Evolutionary conservation across 2,888 invertebrate species (phyloP), one percentile per base, ranked within the genome.

Genomic region (Pterobdella sp.): DNA sequence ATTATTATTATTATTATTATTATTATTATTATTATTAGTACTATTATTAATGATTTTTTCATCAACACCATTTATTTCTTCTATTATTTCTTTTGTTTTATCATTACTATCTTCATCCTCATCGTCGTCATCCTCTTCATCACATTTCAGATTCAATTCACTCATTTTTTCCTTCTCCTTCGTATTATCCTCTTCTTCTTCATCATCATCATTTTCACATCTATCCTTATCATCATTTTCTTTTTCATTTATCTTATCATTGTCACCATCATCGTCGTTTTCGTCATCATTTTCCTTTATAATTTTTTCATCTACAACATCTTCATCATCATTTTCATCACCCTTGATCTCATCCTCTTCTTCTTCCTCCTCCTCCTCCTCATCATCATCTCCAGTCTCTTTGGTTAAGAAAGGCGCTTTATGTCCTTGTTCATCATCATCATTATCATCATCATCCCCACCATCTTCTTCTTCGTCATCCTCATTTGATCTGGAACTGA

Each of bases 121-220:
- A 22, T 75, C 73, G 14, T 31, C 35, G 31, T 14, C 69, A 7
- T 56, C 63, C 37, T 74, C 70, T 34, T 75, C 72, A 29, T 75
- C 73, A n/a, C 73, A 74, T 31, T 72, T 64, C 35, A 72, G 72
- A 31, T 31, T 29, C 52, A n/a, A 4, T 35, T 34, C 29, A 3
- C 32, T 31, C 42, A 31, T 66, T 34, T 56, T 66, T 68, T 18
- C 71, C 71, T 31, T 31, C 22, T 49, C 29, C 29, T 65, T 42
- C 29, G 34, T 36, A 63, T 60, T 67, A 10, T 74, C 73, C 3
- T 7, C 26, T 3, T 29, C 56, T 18, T 31, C 52, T 34, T 75
- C 72, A 26, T 72, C 67, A n/a, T 75, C 72, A 18, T 64, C 74
- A 26, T 72, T 52, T 26, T 75, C 72, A 49, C 22, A 18, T 4